Conservation (phyloP, 2,888 invertebrate species). For the Lampropteryx suffumata region DNA sequence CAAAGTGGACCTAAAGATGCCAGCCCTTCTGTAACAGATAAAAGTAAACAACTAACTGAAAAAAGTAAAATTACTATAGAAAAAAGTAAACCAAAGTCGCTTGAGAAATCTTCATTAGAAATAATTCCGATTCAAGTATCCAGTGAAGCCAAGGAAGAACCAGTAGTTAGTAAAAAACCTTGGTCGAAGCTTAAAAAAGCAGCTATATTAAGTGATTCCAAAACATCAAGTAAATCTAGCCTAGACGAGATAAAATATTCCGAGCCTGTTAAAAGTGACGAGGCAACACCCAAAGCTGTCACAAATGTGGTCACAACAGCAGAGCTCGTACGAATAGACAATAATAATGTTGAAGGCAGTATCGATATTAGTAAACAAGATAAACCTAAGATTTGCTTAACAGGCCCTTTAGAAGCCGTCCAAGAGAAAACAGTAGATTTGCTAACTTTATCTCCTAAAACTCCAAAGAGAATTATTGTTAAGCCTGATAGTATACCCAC, state of each 20-base stretch:
- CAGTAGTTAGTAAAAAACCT: constrained; percentile 78
- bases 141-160: constrained; percentile 60
- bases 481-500: constrained; percentile 51
- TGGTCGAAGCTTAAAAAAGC: constrained; percentile 92
- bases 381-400: constrained; percentile 70
- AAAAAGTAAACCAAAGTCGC: constrained; percentile 51
- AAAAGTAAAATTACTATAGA: constrained; percentile 41
- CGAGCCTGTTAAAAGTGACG: constrained; percentile 48
- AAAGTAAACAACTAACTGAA: constrained; percentile 39
- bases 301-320: constrained; percentile 71
- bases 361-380: constrained; percentile 64
- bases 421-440: constrained; percentile 74
- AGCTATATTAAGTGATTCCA: constrained; percentile 81
- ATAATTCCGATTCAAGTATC: constrained; percentile 54
- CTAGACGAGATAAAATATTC: constrained; percentile 60
- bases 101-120: constrained; percentile 62
- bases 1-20: constrained; percentile 67
- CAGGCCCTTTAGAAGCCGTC: constrained; percentile 73
- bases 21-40: constrained; percentile 50
- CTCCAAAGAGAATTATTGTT: constrained; percentile 59
- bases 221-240: constrained; percentile 66
- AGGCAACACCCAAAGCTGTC: constrained; percentile 47
- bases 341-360: constrained; percentile 68
- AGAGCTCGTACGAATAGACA: constrained; percentile 78
- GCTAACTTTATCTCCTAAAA: constrained; percentile 69